Evolutionary conservation across 2,888 invertebrate species (phyloP).

Genomic region (Camponotus fellah): DNA sequence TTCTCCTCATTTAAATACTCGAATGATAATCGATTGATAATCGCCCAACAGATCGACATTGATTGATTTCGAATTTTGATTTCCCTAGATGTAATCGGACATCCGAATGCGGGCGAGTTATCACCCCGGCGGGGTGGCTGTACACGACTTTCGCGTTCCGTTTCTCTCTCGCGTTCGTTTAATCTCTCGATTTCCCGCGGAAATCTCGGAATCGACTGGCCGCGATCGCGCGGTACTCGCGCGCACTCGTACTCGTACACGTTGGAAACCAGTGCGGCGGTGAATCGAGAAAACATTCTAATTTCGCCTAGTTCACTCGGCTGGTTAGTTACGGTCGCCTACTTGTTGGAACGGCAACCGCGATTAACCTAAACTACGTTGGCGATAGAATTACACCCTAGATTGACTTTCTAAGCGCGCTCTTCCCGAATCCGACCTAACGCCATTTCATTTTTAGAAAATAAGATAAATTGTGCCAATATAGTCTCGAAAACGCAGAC

Average conservation of each 20-base stretch:
- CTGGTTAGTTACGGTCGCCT: conserved; percentile 78
- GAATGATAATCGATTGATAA: neutral
- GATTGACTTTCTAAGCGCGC: conserved; percentile 73
- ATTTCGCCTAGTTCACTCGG: conserved; percentile 78
- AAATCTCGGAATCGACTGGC: conserved; percentile 26
- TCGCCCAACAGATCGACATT: neutral
- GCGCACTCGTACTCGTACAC: conserved; percentile 23
- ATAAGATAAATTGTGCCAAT: conserved; percentile 60
- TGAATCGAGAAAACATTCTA: conserved; percentile 77
- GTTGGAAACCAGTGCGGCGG: conserved; percentile 32
- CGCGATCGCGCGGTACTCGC: conserved; percentile 51
- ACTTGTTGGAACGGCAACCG: conserved; percentile 73
- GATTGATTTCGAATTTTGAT: neutral
- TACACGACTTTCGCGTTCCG: neutral
- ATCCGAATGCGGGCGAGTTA: neutral
- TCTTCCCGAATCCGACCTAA: conserved; percentile 63
- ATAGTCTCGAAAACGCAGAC: conserved; percentile 23
- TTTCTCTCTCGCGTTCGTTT: neutral
- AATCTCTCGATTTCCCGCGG: conserved; percentile 27
- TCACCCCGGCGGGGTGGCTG: neutral
- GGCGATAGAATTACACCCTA: conserved; percentile 74
- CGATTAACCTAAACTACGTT: conserved; percentile 73
- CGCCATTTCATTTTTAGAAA: conserved; percentile 55
- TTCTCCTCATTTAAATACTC: neutral
- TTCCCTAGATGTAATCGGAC: neutral